These are phyloP conservation scores for Phalacrocorax aristotelis DNA, from an alignment of 2,113 vertebrate species.

Conservation along the genomic window DNA sequence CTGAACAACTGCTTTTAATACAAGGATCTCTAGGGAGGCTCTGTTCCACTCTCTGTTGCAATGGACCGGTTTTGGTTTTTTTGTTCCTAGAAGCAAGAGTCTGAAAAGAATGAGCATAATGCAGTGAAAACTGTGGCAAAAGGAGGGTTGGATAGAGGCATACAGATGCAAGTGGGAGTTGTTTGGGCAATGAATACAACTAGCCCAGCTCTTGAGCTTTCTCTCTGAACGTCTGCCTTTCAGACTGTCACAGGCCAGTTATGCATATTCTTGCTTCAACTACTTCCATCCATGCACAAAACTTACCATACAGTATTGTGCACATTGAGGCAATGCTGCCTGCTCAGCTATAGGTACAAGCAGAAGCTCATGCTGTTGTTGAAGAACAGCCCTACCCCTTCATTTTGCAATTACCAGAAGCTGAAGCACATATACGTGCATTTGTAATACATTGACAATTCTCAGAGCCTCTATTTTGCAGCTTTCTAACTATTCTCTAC, in stretches of 20 bases:
- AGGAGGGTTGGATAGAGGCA: neutral
- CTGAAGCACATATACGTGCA: accelerated
- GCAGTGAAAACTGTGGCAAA: neutral
- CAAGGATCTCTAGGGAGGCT: neutral
- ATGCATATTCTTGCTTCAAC: neutral
- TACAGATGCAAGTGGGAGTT: neutral
- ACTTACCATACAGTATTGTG: neutral
- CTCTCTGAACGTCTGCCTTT: neutral
- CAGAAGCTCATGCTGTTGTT: neutral
- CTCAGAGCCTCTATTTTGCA: neutral
- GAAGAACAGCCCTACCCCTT: neutral
- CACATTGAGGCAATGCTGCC: neutral
- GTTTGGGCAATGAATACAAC: neutral
- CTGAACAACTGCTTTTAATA: neutral
- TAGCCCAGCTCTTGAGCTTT: neutral
- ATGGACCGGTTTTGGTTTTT: neutral
- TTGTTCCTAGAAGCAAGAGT: neutral
- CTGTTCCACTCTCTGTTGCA: neutral
- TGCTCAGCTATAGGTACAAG: neutral
- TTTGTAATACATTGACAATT: neutral
- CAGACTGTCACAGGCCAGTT: neutral
- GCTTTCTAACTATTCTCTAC: neutral
- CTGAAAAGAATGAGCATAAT: neutral
- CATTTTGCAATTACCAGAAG: neutral
- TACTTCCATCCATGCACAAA: neutral